Evolutionary conservation across 2,888 invertebrate species (phyloP), one percentile per base, ranked within the genome.

Genomic region (Phengaris alcon): DNA sequence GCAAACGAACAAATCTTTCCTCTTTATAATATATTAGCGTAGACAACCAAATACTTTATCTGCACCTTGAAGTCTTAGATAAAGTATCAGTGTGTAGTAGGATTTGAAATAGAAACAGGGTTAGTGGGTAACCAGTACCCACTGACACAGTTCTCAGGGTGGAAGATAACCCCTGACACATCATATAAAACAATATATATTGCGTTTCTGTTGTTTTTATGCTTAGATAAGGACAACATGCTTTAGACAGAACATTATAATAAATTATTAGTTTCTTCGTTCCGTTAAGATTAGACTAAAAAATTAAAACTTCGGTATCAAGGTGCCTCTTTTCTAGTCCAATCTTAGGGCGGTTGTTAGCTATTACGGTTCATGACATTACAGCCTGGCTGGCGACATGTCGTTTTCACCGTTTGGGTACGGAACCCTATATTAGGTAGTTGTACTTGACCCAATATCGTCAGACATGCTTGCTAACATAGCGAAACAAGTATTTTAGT

Each of bases 161-260:
- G 52, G n/a, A 7, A 83, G 90, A 91, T 91, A 90, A 86, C 89
- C 89, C 86, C 86, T 90, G 89, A 90, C 52, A 90, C 52, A 22
- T 13, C 48, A 12, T 64, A 35, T 13, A 64, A 64, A 55, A 55
- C 55, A 55, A 64, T 64, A 48, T 48, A 35, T 64, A 64, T 64
- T 64, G 64, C 64, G 64, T 12, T 64, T 64, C 4, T 52, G 48
- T 48, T 44, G 64, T 44, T 64, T 64, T 64, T 64, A 15, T 64
- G 64, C 64, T 13, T 35, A 35, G 64, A 64, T 64, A 64, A 64
- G 35, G 35, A 35, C 35, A 35, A 35, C 35, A 2, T 35, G 1
- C 35, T 35, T 3, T 35, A 4, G 35, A 35, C 35, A 35, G 35
- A 35, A 35, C 35, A 35, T 35, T 35, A 35, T 1, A 35, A 35